Conservation (phyloP, 2,888 invertebrate species). For the Drosophila yooni region DNA sequence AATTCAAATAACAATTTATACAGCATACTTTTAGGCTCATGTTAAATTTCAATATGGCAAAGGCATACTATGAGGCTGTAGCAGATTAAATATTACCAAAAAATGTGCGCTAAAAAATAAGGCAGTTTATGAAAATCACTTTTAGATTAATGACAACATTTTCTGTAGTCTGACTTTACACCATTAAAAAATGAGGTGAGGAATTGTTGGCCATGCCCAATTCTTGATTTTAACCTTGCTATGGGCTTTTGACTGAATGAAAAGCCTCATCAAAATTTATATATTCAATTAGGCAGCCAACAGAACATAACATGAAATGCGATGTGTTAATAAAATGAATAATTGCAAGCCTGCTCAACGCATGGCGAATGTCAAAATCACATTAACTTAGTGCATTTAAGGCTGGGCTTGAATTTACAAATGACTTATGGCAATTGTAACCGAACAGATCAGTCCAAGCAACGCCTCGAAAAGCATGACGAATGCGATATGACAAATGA, state of each 20-base stretch:
- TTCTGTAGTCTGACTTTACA: background rate
- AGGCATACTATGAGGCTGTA: constrained; percentile 15
- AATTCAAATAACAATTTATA: accelerated
- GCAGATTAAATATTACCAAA: background rate
- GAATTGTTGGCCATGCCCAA: constrained; percentile 2
- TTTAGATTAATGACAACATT: background rate
- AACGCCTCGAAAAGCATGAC: constrained; percentile 58
- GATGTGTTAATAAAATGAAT: constrained; percentile 57
- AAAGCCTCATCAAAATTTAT: constrained; percentile 58
- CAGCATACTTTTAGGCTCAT: constrained; percentile 33
- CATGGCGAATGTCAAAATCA: constrained; percentile 56
- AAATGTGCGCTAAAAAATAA: background rate
- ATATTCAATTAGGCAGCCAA: constrained; percentile 66
- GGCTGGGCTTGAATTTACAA: constrained; percentile 40
- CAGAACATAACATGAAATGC: constrained; percentile 59
- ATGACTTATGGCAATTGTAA: constrained; percentile 56
- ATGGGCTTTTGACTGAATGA: constrained; percentile 2
- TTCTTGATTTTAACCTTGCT: constrained; percentile 29
- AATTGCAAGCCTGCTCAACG: constrained; percentile 52
- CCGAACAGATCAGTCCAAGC: constrained; percentile 45
- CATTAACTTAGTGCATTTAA: constrained; percentile 48
- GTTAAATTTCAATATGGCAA: accelerated
- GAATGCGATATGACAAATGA: constrained; percentile 51
- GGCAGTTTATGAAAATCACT: background rate
- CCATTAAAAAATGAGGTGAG: background rate